Conservation (phyloP, 53 echinoderm and acorn worm genomes). For the Stichopus horrens region DNA sequence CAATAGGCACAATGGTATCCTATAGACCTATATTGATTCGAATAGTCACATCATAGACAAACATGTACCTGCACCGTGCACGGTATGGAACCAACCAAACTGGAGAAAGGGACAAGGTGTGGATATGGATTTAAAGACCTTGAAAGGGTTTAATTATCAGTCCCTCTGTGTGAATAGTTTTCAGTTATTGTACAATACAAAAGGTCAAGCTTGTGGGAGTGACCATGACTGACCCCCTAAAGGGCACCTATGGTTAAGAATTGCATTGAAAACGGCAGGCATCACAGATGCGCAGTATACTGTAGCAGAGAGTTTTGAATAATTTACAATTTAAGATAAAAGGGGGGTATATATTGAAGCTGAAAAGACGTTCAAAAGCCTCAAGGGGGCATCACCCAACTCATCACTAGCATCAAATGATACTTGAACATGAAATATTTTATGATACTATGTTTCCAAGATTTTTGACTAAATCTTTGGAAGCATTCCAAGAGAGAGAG, state of each 20-base stretch:
- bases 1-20: background rate
- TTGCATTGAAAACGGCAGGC: background rate
- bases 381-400: too few species aligned
- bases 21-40: slow-evolving; percentile 1
- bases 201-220: slow-evolving; percentile 17
- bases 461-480: too few species aligned
- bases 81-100: background rate
- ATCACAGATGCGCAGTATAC: too few species aligned
- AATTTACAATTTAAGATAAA: too few species aligned
- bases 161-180: background rate
- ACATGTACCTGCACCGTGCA: background rate
- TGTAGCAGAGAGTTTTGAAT: too few species aligned
- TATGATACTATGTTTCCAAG: too few species aligned
- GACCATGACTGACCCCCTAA: slow-evolving; percentile 12
- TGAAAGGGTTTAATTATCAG: background rate
- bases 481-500: too few species aligned
- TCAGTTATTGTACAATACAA: background rate
- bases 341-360: too few species aligned
- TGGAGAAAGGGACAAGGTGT: slow-evolving; percentile 5
- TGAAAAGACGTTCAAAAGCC: too few species aligned
- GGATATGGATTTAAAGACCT: background rate
- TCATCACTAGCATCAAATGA: too few species aligned
- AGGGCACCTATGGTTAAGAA: background rate
- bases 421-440: too few species aligned
- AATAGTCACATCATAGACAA: background rate